phyloP scores from a whole-genome alignment of 2,888 invertebrate genomes.

The Argynnis bischoffii region DNA sequence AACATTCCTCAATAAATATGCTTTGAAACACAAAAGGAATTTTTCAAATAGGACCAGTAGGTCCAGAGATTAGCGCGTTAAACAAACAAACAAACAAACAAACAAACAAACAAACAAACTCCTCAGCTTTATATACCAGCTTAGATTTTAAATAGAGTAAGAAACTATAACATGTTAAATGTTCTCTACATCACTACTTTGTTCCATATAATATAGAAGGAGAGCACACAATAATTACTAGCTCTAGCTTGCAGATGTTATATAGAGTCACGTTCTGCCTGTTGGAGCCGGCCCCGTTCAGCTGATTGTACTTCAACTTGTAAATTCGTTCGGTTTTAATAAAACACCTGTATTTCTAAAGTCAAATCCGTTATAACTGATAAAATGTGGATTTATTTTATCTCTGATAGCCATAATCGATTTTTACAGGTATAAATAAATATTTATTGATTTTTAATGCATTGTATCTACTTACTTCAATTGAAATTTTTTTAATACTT shows the following conservation, averaged over 20 bases:
- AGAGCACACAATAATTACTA: slow-evolving; percentile 20
- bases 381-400: neutral
- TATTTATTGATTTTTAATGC: too few relatives aligned
- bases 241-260: slow-evolving; percentile 18
- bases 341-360: slow-evolving; percentile 12
- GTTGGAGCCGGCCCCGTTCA: slow-evolving; percentile 13
- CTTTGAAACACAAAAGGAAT: too few relatives aligned
- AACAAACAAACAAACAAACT: neutral
- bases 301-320: slow-evolving; percentile 22
- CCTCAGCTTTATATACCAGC: too few relatives aligned
- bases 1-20: too few relatives aligned
- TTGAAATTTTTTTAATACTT: too few relatives aligned
- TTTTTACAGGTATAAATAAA: too few relatives aligned
- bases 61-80: neutral
- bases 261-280: slow-evolving; percentile 23
- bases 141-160: too few relatives aligned
- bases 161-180: too few relatives aligned
- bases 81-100: too few relatives aligned
- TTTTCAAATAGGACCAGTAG: neutral
- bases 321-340: slow-evolving; percentile 19
- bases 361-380: slow-evolving; percentile 1
- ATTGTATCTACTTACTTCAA: too few relatives aligned
- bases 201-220: slow-evolving; percentile 2
- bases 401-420: neutral
- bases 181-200: too few relatives aligned